Conservation (phyloP, 30 jellyfish, hydroid and myxozoan genomes). For the Rhopilema esculentum region DNA sequence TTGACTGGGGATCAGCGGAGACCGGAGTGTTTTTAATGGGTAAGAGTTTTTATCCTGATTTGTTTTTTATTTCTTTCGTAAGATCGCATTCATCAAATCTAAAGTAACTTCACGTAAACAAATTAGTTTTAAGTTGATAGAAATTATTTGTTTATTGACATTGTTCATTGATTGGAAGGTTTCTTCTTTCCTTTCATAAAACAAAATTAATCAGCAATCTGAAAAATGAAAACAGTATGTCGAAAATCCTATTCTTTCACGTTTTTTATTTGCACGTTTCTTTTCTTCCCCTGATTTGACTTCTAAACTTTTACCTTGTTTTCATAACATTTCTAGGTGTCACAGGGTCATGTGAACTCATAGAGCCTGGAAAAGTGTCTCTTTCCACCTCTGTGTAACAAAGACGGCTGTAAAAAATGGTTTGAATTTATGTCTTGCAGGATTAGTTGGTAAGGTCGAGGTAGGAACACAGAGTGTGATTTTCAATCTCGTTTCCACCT, state of each 20-base stretch:
- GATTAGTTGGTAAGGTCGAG: conserved; percentile 41
- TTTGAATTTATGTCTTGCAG: too few relatives aligned
- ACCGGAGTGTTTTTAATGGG: conserved; percentile 65
- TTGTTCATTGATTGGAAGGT: too few relatives aligned
- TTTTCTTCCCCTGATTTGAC: background rate
- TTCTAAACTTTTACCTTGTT: background rate
- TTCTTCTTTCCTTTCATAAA: too few relatives aligned
- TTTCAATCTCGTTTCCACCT: background rate
- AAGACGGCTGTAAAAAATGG: too few relatives aligned
- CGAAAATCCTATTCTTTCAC: too few relatives aligned
- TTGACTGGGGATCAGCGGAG: conserved; percentile 76
- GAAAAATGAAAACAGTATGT: too few relatives aligned
- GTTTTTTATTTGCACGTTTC: too few relatives aligned
- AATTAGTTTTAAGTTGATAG: background rate
- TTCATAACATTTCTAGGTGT: background rate
- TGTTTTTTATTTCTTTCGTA: background rate
- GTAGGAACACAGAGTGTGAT: conserved; percentile 50
- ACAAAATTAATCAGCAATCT: too few relatives aligned
- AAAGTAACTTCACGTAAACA: background rate
- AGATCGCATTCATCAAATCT: too few relatives aligned
- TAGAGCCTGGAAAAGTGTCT: background rate
- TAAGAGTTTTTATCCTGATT: background rate
- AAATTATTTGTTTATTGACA: too few relatives aligned
- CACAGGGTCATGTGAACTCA: background rate
- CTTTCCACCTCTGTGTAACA: too few relatives aligned